A percentile compares a stretch with the other conserved stretches of the same genome.
phyloP scores from a whole-genome alignment of 2,888 invertebrate genomes.

The Laothoe populi region DNA sequence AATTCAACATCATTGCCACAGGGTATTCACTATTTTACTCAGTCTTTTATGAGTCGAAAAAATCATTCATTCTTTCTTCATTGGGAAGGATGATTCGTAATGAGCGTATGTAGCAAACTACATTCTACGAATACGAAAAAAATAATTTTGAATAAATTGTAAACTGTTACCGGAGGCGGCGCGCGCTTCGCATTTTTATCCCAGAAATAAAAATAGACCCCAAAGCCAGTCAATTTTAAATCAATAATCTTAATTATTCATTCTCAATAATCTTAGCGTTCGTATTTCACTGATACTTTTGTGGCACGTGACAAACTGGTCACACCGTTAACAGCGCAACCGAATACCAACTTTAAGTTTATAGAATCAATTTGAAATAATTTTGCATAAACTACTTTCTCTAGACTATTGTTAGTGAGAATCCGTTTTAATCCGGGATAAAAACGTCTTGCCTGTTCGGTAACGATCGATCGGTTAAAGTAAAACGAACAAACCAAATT shows the following conservation, averaged over 20 bases:
- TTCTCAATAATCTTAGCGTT: too few relatives aligned
- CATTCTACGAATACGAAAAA: slow-evolving; percentile 16
- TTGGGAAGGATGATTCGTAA: neutral
- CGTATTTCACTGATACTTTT: too few relatives aligned
- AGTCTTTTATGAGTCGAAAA: neutral
- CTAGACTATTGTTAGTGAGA: neutral
- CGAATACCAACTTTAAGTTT: neutral
- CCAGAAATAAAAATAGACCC: too few relatives aligned
- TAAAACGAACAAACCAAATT: neutral
- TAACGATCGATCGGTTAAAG: neutral
- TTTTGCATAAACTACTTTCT: neutral
- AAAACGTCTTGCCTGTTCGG: neutral
- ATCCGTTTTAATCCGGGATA: neutral
- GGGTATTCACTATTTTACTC: too few relatives aligned
- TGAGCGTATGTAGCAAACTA: slow-evolving; percentile 17
- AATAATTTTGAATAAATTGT: slow-evolving; percentile 6
- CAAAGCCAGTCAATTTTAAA: too few relatives aligned
- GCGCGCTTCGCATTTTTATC: neutral
- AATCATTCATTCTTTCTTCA: neutral
- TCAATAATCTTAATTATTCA: too few relatives aligned
- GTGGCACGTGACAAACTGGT: too few relatives aligned
- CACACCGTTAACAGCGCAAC: neutral
- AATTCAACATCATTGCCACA: too few relatives aligned
- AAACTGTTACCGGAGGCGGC: neutral
- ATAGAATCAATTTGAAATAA: neutral